These are phyloP conservation scores for Antheraea yamamai DNA, from an alignment of 2,888 invertebrate genomes.

Conservation along the genomic window DNA sequence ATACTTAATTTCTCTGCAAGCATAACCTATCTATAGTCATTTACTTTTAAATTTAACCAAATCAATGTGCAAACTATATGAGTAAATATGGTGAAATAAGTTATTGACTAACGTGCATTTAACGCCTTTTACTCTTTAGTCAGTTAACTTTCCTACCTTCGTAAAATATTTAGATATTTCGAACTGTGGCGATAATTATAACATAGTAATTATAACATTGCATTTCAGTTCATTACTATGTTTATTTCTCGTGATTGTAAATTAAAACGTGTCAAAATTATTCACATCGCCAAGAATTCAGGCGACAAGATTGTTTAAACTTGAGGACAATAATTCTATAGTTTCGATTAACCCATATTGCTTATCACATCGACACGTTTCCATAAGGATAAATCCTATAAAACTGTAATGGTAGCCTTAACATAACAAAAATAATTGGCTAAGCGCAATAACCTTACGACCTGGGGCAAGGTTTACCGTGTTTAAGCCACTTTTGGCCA, in stretches of 20 bases:
- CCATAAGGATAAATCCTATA: constrained; percentile 5
- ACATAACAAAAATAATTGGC: constrained; percentile 45
- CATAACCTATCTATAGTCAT: not conserved
- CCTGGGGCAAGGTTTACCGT: constrained; percentile 69
- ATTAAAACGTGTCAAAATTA: not conserved
- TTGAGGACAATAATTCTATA: not conserved
- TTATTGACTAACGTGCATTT: no score
- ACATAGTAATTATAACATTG: not conserved
- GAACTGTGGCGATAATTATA: not conserved
- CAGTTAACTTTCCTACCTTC: not conserved
- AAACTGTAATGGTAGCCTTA: constrained; percentile 21
- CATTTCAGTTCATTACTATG: not conserved
- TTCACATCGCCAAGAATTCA: not conserved
- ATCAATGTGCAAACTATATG: not conserved
- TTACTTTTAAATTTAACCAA: not conserved
- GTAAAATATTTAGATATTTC: not conserved
- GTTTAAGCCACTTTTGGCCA: constrained; percentile 40
- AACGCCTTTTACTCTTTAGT: no score
- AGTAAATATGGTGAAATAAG: not conserved
- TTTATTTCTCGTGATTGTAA: not conserved
- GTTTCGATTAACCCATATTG: not conserved
- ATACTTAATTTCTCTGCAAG: not conserved
- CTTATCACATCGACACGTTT: not conserved
- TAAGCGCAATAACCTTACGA: constrained; percentile 66
- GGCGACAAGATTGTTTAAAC: not conserved